phyloP scores from a whole-genome alignment of 2,797 vertebrate genomes.

The Centroberyx gerrardi region DNA sequence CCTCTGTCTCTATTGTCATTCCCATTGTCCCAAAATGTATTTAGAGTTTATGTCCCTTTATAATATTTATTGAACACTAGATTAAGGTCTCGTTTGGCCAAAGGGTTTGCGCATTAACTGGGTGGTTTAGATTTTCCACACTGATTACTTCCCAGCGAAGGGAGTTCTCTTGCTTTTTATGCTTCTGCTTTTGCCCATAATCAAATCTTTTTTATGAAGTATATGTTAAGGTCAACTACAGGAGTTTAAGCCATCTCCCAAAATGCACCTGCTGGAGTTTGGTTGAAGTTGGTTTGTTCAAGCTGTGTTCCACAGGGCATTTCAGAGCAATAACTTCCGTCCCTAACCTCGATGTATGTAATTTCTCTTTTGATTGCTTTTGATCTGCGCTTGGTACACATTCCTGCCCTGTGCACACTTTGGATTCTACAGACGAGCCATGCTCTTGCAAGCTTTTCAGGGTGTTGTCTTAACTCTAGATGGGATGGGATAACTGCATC shows the following conservation, averaged over 20 bases:
- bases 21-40: conserved; percentile 35
- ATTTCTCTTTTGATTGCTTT: conserved; percentile 67
- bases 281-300: conserved; percentile 16
- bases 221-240: conserved; percentile 16
- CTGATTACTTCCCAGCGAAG: conserved; percentile 40
- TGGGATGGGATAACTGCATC: conserved; percentile 47
- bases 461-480: conserved; percentile 42
- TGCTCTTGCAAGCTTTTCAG: conserved; percentile 64
- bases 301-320: conserved; percentile 44
- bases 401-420: conserved; percentile 59
- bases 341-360: conserved; percentile 48
- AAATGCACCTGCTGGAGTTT: conserved; percentile 53
- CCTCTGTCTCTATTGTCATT: conserved; percentile 30
- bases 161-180: conserved; percentile 35
- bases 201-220: conserved; percentile 22
- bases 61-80: conserved; percentile 79
- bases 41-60: conserved; percentile 26
- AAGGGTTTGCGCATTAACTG: conserved; percentile 50
- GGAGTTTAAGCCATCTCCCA: conserved; percentile 40
- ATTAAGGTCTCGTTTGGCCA: conserved; percentile 56
- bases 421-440: conserved; percentile 67
- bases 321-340: conserved; percentile 57
- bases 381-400: conserved; percentile 66
- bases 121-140: conserved; percentile 42
- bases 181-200: conserved; percentile 20